These are phyloP conservation scores for Pristionchus pacificus DNA, from an alignment of 1,140 invertebrate species.

Conservation along the genomic window DNA sequence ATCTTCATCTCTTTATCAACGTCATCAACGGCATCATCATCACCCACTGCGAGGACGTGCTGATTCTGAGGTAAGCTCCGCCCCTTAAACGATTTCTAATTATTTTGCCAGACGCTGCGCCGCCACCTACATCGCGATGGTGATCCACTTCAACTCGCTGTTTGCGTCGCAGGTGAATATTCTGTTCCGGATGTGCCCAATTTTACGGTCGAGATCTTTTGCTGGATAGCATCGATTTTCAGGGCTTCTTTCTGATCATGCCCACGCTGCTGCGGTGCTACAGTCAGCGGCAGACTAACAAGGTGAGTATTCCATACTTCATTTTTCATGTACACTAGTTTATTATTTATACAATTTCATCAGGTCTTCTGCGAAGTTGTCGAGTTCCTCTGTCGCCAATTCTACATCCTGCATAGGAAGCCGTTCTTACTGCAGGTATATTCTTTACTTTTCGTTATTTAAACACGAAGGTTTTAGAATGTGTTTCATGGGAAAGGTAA, in stretches of 20 bases:
- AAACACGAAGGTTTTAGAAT: conserved; percentile 13
- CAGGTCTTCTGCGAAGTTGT: conserved; percentile 83
- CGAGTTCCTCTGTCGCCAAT: conserved; percentile 95
- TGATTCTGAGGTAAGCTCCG: conserved; percentile 70
- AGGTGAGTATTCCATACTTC: too few species aligned
- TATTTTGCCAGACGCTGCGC: conserved; percentile 73
- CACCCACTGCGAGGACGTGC: conserved; percentile 89
- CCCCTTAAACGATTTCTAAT: not conserved
- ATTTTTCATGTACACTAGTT: too few species aligned
- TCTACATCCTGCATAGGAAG: conserved; percentile 95
- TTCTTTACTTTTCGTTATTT: not conserved
- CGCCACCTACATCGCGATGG: conserved; percentile 92
- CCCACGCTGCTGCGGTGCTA: conserved; percentile 92
- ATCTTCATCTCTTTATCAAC: conserved; percentile 94
- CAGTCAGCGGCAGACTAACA: conserved; percentile 92
- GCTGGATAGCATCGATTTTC: too few species aligned
- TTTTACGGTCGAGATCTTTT: too few species aligned
- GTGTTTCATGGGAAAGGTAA: not conserved
- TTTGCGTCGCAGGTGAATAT: conserved; percentile 88
- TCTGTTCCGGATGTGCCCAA: not conserved
- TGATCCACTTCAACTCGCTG: conserved; percentile 96
- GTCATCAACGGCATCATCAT: conserved; percentile 95
- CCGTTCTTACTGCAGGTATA: conserved; percentile 77
- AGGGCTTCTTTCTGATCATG: conserved; percentile 89
- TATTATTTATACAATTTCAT: not conserved